Base-by-base conservation (phyloP, 2,797 vertebrate species). In the Furcifer pardalis region DNA sequence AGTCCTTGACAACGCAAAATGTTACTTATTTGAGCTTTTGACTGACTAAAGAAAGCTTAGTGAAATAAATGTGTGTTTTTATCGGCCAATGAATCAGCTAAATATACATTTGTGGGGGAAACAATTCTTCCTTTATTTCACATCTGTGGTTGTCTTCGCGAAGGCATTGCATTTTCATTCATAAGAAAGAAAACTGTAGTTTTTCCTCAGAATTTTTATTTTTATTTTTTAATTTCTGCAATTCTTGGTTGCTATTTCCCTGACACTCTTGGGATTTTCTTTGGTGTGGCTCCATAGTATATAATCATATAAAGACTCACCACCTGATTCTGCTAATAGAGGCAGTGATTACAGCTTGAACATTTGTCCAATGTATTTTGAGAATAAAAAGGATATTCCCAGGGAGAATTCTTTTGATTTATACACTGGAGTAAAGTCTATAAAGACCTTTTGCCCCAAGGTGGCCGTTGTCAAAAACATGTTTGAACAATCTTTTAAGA, bases 311-410 rank as follows among this genome's bases (percentile, higher is more conserved):
- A 59, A 42, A 10, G 35, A 30, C 15, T 81, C 56, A 2, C 37
- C 68, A 72, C 42, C 30, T 49, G 71, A 17, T 32, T 82, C 32
- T 32, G 42, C 42, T 35, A 17, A 73, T 44, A 44, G n/a, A 82
- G n/a, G 52, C 6, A 49, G 13, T 27, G n/a, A 63, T 82, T 74
- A 82, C 5, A 12, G 42, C 42, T 44, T 37, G 71, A 49, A 63
- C 7, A 35, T 32, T 42, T 46, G 5, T 30, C 77, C 40, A 17
- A 12, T 35, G 30, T 63, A 73, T 73, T 82, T 46, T 62, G 56
- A 63, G 12, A 62, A 40, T 62, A 56, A 13, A 74, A 82, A 63
- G 1, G 23, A 82, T 82, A 82, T 17, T 74, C 81, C 81, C 71
- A 19, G 56, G 49, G 71, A 62, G 69, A 44, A 19, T 81, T 81